These are phyloP conservation scores for Temnothorax nylanderi DNA, from an alignment of 1,140 invertebrate genomes.

Conservation along the genomic window DNA sequence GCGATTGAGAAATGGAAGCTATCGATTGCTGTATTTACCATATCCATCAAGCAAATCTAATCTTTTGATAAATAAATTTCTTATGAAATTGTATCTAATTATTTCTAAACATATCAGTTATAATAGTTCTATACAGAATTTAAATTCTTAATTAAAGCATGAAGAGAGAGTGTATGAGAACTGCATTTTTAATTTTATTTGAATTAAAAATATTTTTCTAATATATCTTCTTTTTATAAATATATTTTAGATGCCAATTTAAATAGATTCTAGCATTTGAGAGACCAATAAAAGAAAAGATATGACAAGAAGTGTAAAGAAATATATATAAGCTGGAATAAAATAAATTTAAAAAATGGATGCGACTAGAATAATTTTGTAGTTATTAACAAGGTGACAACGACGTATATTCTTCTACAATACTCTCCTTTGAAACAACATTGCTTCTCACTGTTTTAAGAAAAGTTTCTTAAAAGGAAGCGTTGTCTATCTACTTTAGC, in stretches of 20 bases:
- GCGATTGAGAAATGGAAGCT: slow-evolving; percentile 13
- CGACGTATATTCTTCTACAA: not conserved
- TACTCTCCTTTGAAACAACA: not conserved
- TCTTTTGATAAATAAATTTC: not conserved
- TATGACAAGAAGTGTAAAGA: too few species aligned
- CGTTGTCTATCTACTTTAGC: not conserved
- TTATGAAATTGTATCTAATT: not conserved
- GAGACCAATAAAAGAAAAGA: not conserved
- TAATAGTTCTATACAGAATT: not conserved
- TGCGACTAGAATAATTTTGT: not conserved
- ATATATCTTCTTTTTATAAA: not conserved
- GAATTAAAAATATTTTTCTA: not conserved
- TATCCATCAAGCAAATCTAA: not conserved
- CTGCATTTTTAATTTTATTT: not conserved
- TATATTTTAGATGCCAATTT: not conserved
- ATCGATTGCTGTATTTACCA: not conserved
- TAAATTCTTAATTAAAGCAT: not conserved
- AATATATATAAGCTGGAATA: not conserved
- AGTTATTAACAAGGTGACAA: not conserved
- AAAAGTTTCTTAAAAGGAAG: not conserved
- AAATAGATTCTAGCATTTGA: not conserved
- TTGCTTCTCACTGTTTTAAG: not conserved
- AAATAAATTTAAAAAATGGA: not conserved
- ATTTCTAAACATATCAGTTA: not conserved
- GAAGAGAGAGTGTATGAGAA: not conserved